Conservation (phyloP, 2,888 invertebrate species). For the Thera obeliscata region DNA sequence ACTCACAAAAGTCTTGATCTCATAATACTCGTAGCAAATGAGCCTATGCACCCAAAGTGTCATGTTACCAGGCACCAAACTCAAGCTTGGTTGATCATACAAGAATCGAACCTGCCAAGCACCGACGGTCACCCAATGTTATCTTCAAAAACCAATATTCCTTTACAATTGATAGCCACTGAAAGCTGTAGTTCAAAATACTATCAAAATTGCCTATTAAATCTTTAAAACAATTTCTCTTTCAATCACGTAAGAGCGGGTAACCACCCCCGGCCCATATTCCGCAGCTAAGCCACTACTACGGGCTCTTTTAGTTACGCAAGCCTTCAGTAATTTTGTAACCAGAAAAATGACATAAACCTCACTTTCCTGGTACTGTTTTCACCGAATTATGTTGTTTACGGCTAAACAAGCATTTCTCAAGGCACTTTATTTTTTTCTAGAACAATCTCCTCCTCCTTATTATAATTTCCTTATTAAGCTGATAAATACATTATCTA, state of each 20-base stretch:
- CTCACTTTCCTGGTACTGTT: not conserved
- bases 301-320: conserved; percentile 46
- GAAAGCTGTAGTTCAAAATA: conserved; percentile 43
- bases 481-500: too few relatives aligned
- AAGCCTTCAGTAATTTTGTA: conserved; percentile 16
- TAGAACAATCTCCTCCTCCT: too few relatives aligned
- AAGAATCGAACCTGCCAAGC: too few relatives aligned
- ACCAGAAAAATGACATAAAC: not conserved
- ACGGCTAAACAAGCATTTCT: too few relatives aligned
- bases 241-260: conserved; percentile 77
- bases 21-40: not conserved
- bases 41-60: not conserved
- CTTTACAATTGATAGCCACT: conserved; percentile 22
- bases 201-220: conserved; percentile 58
- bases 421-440: too few relatives aligned
- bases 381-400: not conserved
- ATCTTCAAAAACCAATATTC: too few relatives aligned
- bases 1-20: not conserved
- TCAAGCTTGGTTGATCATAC: not conserved
- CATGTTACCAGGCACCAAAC: not conserved
- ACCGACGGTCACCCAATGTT: too few relatives aligned
- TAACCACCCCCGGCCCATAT: conserved; percentile 56
- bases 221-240: conserved; percentile 75
- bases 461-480: too few relatives aligned
- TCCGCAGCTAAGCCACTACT: conserved; percentile 55